These are phyloP conservation scores for Gryon sp. DNA, from an alignment of 1,140 invertebrate genomes.

Conservation along the genomic window DNA sequence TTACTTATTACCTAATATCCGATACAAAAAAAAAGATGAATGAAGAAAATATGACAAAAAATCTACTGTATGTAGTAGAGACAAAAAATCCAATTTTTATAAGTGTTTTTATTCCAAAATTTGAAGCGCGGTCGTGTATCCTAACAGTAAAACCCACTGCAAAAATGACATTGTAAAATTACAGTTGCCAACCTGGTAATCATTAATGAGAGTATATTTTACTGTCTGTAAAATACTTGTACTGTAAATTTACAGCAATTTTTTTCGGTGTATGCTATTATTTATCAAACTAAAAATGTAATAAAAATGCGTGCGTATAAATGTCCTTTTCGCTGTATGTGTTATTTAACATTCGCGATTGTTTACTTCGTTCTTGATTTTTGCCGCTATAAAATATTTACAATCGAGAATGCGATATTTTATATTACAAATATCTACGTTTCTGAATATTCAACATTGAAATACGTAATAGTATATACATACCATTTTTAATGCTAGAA, in stretches of 20 bases:
- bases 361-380: neutral
- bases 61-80: constrained; percentile 8
- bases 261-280: constrained; percentile 15
- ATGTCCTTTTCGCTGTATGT: constrained; percentile 25
- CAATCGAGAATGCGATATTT: constrained; percentile 1
- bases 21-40: no score
- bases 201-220: neutral
- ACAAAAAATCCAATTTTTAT: constrained; percentile 30
- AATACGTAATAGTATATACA: constrained; percentile 31
- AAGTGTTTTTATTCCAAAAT: constrained; percentile 52
- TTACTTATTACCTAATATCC: no score
- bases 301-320: constrained; percentile 28
- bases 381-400: neutral
- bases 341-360: neutral
- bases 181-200: neutral
- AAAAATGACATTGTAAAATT: constrained; percentile 26
- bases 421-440: constrained; percentile 1
- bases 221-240: neutral
- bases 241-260: constrained; percentile 1
- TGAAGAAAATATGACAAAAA: neutral
- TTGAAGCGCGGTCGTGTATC: constrained; percentile 65
- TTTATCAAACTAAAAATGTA: constrained; percentile 17
- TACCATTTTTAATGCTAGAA: constrained; percentile 20
- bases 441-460: constrained; percentile 4
- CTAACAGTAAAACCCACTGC: constrained; percentile 45